Percentiles rank a stretch among this genome's conserved stretches.
Evolutionary conservation across 2,113 vertebrate genomes (phyloP).

Genomic region (Procavia capensis): DNA sequence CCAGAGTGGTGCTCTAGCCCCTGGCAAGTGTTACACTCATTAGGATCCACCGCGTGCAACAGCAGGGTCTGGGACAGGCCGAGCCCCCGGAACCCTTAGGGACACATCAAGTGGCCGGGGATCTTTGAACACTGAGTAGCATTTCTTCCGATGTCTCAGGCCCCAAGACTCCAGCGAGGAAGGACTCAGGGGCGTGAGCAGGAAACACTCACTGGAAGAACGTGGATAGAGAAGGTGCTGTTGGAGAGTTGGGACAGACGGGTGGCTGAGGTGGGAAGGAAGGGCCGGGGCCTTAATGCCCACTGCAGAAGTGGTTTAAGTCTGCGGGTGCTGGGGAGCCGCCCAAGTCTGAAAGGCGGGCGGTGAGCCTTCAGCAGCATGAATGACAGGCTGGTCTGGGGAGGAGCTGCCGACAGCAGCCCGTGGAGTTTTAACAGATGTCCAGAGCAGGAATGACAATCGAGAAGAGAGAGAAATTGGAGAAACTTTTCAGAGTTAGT

Average conservation of each 20-base stretch:
- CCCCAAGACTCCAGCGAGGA: not conserved
- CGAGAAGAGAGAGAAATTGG: accelerated
- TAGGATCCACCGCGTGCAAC: not conserved
- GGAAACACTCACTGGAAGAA: not conserved
- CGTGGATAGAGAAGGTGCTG: not conserved
- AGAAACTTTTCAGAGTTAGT: not conserved
- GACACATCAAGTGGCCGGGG: not conserved
- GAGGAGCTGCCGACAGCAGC: no score
- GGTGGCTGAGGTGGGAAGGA: not conserved
- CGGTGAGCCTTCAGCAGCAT: not conserved
- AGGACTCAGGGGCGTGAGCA: not conserved
- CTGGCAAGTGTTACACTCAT: not conserved
- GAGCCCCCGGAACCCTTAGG: no score
- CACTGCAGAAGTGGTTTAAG: not conserved
- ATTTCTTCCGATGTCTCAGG: not conserved
- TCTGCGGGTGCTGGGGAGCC: not conserved
- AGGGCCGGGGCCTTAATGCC: not conserved
- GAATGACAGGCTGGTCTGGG: not conserved
- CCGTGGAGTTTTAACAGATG: not conserved
- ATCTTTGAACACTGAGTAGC: not conserved
- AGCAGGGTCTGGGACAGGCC: no score
- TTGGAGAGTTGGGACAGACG: not conserved
- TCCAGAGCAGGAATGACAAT: not conserved
- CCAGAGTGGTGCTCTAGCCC: not conserved
- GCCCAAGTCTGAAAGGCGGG: not conserved